Base-by-base conservation (phyloP, 2,113 vertebrate species). In the Eonycteris spelaea region DNA sequence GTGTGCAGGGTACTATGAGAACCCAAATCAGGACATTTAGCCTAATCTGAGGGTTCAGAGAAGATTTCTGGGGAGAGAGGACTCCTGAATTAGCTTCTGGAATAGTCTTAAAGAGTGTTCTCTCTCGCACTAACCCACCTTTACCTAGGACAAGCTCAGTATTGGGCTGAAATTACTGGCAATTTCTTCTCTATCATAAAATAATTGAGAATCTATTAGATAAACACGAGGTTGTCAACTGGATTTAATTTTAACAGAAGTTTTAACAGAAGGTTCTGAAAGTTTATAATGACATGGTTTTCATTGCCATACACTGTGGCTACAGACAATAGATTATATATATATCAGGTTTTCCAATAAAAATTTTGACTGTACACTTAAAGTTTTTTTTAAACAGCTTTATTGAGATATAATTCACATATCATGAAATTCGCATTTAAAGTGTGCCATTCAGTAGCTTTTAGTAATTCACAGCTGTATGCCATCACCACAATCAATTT, bases 161-260 rank as follows among this genome's bases (percentile, higher is more conserved):
- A 80, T 75, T 90, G 73, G 38, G 19, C 86, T 75, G 59, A 90
- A 55, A 90, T 90, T 75, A 30, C 51, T 95, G 80, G 30, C 22
- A 40, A 9, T 86, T 70, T 90, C 35, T 65, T 89, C 26, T 92
- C 28, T 88, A 6, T 73, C 55, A 22, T 57, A 57, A n/a, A 84
- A 57, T 71, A 92, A 30, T 96, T 48, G 35, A 24, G 19, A 71
- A 77, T 82, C 73, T 79, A 85, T 93, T 95, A 68, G 67, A 61
- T 24, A 93, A 53, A 75, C 51, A 33, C 0, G 90, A 89, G 48
- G 22, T 74, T 95, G 33, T 95, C 65, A 51, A 0, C 8, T 86
- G 48, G 35, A 12, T 92, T 74, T 68, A 22, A 5, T 65, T 93
- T 89, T 79, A 86, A 65, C 55, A 90, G 35, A 94, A 7, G 7